Evolutionary conservation across 2,888 invertebrate genomes (phyloP), one percentile per base, ranked within the genome.

Genomic region (Nymphalis urticae): DNA sequence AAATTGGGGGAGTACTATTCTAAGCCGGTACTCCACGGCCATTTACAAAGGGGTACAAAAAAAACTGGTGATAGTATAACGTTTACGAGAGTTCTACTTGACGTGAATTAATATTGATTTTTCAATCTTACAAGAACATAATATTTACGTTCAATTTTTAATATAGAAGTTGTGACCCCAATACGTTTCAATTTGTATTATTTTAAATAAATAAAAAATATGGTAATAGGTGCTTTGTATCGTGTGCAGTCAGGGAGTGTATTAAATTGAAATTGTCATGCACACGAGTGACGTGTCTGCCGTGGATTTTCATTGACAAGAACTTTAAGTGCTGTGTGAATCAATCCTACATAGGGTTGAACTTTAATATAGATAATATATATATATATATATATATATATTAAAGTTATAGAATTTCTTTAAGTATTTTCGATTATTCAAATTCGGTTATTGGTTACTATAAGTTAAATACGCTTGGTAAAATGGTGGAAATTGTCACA

Each of bases 261-360:
- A 32, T 58, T 48, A 64, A 64, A 60, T 48, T 48, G 60, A 66
- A 68, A 63, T 64, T 63, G 51, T 68, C 68, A 68, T 63, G 48
- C 47, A 68, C 68, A 64, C 42, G 68, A 64, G 51, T 68, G 68
- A 68, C 56, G 64, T 36, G n/a, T 32, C 48, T 62, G 62, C 10
- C 51, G 59, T 19, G 59, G 58, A 58, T 68, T 60, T 68, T 68
- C 63, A 68, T 64, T 63, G 68, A 68, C 62, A 50, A 53, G 48
- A 64, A 42, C 53, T 68, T 63, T 59, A 64, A 68, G 63, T 59
- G 63, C 59, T 59, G 51, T 36, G 19, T 51, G 60, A 64, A 68
- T 48, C 59, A 27, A 32, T 48, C 50, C 17, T n/a, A 3, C 9
- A 2, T 27, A 62, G 62, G 62, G 62, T 32, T 62, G 62, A 17